Base-by-base conservation (phyloP, 1,140 invertebrate species). In the Eueides isabella region DNA sequence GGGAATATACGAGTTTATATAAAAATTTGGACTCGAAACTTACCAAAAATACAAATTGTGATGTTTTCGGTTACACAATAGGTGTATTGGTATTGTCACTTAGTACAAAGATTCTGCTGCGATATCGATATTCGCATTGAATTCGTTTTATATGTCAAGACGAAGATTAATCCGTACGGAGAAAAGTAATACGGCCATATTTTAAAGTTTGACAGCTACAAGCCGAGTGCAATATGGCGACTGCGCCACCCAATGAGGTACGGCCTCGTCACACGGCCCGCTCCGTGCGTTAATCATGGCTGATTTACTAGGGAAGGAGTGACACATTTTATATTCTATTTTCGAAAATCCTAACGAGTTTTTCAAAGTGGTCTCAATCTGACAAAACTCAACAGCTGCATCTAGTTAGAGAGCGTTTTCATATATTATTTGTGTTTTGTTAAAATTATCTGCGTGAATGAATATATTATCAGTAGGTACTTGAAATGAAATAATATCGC, bases 261-360 rank as follows among this genome's bases (percentile, higher is more conserved):
- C 82, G 81, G 88, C 87, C 83, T 82, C 87, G 91, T 93, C 91
- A 93, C 89, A 84, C 85, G 81, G 85, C 82, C 80, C 82, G 86
- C 80, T 85, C 79, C 85, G 85, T 82, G 85, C 90, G 90, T 93
- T 92, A 89, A 93, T 93, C 90, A 92, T 86, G 76, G 63, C 83
- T 91, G 91, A 93, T 93, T 92, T 92, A 92, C 91, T 85, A 84
- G 71, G 83, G 87, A 89, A 92, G 88, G 90, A 90, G 91, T 93
- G 91, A 92, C 90, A 92, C 88, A 91, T 91, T 90, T 91, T 91
- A 91, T 92, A 88, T 88, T 91, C 91, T 92, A 92, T 93, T 93
- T 92, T 92, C 85, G 91, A 91, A 92, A 91, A 88, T 83, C 84
- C 85, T 81, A 85, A 85, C 81, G 85, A 90, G 84, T 91, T 93